Evolutionary conservation across 1,140 invertebrate species (phyloP).

Genomic region (Heliothis subflexa): DNA sequence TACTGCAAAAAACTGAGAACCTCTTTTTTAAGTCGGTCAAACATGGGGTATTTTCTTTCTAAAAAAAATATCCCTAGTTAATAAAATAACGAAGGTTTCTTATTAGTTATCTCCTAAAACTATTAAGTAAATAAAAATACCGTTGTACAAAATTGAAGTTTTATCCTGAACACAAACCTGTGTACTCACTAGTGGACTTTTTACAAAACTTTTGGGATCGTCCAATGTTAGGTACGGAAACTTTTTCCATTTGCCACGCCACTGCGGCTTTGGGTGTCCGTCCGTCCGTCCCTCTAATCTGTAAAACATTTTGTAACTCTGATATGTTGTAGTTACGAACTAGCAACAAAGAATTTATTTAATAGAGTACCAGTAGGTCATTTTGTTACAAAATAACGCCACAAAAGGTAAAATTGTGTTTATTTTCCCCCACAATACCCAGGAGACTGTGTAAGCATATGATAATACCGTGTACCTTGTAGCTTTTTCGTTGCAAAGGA

Average conservation of each 20-base stretch:
- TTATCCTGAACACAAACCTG: too few relatives aligned
- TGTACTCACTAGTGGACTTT: neutral
- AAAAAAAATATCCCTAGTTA: too few relatives aligned
- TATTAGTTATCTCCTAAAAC: too few relatives aligned
- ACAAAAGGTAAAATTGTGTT: constrained; percentile 16
- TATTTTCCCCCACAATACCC: neutral
- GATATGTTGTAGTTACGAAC: constrained; percentile 20
- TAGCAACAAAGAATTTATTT: constrained; percentile 20
- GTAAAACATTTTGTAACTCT: constrained; percentile 22
- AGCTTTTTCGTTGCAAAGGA: neutral
- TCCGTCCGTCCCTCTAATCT: constrained; percentile 11
- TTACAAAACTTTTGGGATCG: constrained; percentile 26
- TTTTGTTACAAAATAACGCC: constrained; percentile 4
- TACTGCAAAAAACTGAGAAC: too few relatives aligned
- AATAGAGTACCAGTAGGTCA: neutral
- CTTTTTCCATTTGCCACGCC: constrained; percentile 40
- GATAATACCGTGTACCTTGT: neutral
- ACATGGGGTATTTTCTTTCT: too few relatives aligned
- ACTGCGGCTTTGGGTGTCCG: neutral
- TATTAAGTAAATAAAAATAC: too few relatives aligned
- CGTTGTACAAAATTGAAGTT: too few relatives aligned
- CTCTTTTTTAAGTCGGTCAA: too few relatives aligned
- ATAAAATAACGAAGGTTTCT: too few relatives aligned
- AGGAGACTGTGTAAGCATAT: neutral
- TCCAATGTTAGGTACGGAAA: constrained; percentile 21